These are phyloP conservation scores for Coelopa frigida DNA, from an alignment of 1,140 invertebrate species.

Conservation along the genomic window DNA sequence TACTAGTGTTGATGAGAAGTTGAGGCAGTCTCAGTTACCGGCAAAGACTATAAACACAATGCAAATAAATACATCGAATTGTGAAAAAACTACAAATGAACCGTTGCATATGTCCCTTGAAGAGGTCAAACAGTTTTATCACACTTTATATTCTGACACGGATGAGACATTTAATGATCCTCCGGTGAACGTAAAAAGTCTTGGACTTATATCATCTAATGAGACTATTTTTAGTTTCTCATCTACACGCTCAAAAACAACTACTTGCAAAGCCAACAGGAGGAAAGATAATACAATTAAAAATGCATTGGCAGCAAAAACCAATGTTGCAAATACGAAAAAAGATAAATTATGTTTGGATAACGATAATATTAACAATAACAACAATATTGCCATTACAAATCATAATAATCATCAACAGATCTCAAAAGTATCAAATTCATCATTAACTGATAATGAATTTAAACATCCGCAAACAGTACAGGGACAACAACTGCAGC, in stretches of 20 bases:
- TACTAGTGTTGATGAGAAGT: background rate
- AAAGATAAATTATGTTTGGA: too few species aligned
- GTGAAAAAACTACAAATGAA: conserved; percentile 51
- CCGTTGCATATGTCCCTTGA: conserved; percentile 80
- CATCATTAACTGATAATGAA: background rate
- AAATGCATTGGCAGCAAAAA: too few species aligned
- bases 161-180: conserved; percentile 31
- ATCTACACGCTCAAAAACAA: conserved; percentile 27
- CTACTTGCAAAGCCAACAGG: too few species aligned
- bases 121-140: conserved; percentile 74
- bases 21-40: background rate
- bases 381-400: conserved; percentile 31
- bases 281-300: too few species aligned
- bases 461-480: background rate
- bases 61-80: too few species aligned
- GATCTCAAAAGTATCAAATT: conserved; percentile 6
- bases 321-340: too few species aligned
- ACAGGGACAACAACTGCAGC: too few species aligned
- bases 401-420: conserved; percentile 22
- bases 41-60: conserved; percentile 4
- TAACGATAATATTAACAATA: conserved; percentile 44
- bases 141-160: conserved; percentile 65
- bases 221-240: conserved; percentile 38
- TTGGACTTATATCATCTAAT: conserved; percentile 27
- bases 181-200: conserved; percentile 7